A percentile compares a stretch with the other conserved stretches of the same genome.
These are phyloP conservation scores for Pristionchus maxplancki DNA, from an alignment of 2,888 invertebrate species.

Conservation along the genomic window DNA sequence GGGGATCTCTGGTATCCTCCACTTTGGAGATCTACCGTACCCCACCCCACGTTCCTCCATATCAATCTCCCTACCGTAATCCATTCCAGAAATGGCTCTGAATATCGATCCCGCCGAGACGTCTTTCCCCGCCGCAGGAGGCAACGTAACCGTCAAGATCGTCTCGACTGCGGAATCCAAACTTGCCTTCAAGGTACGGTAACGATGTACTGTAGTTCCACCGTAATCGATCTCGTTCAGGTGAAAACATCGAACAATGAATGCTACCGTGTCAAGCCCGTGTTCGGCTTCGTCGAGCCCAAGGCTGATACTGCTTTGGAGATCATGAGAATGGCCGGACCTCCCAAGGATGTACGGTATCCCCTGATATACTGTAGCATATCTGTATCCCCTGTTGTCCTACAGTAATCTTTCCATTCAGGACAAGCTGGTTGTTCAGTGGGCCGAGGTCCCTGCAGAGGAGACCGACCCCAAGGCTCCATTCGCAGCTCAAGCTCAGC, in stretches of 20 bases:
- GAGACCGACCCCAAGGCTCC: constrained; percentile 66
- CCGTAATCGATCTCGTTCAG: not conserved
- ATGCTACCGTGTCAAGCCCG: constrained; percentile 44
- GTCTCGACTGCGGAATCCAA: constrained; percentile 61
- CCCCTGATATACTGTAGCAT: not conserved
- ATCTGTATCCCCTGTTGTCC: not conserved
- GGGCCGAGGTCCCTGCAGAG: constrained; percentile 59
- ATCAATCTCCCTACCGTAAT: not conserved
- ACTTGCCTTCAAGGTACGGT: constrained; percentile 63
- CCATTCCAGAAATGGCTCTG: constrained; percentile 56
- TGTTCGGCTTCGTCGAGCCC: constrained; percentile 39
- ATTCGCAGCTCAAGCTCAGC: constrained; percentile 64
- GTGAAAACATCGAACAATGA: constrained; percentile 49
- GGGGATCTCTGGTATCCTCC: not conserved
- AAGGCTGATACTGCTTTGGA: constrained; percentile 7
- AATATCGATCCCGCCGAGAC: constrained; percentile 66
- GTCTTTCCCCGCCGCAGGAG: constrained; percentile 64
- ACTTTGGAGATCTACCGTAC: not conserved
- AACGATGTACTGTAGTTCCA: not conserved
- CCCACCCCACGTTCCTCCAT: not conserved
- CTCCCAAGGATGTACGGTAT: constrained; percentile 39
- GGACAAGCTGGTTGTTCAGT: constrained; percentile 39
- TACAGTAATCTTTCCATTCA: not conserved
- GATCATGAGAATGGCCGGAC: constrained; percentile 27
- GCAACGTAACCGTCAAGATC: constrained; percentile 62